Percentiles rank a stretch among this genome's conserved stretches.
phyloP scores from a whole-genome alignment of 2,888 invertebrate species.

The Busseola fusca region DNA sequence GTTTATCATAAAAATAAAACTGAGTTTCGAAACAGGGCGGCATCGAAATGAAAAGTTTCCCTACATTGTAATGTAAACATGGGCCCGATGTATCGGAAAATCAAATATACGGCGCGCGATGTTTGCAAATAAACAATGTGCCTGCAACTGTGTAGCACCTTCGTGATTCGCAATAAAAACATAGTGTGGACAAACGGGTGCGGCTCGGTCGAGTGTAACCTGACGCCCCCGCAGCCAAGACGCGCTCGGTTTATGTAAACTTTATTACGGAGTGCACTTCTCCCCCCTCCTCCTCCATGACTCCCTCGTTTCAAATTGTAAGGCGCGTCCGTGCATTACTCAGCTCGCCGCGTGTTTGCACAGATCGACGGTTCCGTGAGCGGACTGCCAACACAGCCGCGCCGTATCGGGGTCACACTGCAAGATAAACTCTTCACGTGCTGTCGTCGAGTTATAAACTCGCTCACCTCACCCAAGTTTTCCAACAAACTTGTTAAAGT shows the following conservation, averaged over 20 bases:
- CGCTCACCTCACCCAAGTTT: slow-evolving; percentile 72
- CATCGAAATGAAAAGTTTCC: slow-evolving; percentile 65
- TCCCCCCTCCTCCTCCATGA: slow-evolving; percentile 59
- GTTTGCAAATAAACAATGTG: slow-evolving; percentile 82
- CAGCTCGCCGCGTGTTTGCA: slow-evolving; percentile 84
- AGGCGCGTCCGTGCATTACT: slow-evolving; percentile 85
- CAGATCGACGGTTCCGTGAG: slow-evolving; percentile 84
- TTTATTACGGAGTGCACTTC: slow-evolving; percentile 85
- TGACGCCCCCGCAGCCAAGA: slow-evolving; percentile 79
- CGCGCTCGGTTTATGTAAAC: slow-evolving; percentile 85
- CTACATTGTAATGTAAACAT: slow-evolving; percentile 78
- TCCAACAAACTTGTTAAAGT: slow-evolving; percentile 68
- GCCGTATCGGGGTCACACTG: slow-evolving; percentile 81
- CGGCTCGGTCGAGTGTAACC: slow-evolving; percentile 76
- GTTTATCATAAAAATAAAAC: slow-evolving; percentile 45
- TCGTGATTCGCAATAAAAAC: slow-evolving; percentile 86
- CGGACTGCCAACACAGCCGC: slow-evolving; percentile 74
- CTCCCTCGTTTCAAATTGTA: slow-evolving; percentile 78
- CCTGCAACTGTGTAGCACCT: slow-evolving; percentile 81
- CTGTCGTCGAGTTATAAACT: slow-evolving; percentile 76
- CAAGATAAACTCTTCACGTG: slow-evolving; percentile 79
- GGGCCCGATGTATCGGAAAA: slow-evolving; percentile 77
- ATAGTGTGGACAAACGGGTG: slow-evolving; percentile 78
- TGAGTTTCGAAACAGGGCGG: slow-evolving; percentile 40
- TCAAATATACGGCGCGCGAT: slow-evolving; percentile 76